Base-by-base conservation (phyloP, 2,797 vertebrate genomes). In the Girardinus metallicus region DNA sequence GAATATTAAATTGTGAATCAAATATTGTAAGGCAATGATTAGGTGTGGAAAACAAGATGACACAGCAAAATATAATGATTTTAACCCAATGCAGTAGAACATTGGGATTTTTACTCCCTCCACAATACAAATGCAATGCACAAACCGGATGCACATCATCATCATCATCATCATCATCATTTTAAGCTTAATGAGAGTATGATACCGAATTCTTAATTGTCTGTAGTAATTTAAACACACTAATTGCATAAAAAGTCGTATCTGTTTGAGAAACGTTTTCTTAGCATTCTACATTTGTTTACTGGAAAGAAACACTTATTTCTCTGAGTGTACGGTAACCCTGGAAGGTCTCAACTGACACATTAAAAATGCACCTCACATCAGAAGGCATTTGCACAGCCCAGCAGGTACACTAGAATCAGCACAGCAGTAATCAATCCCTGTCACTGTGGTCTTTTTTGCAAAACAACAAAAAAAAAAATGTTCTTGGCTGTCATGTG, bases 331-430 rank as follows among this genome's bases (percentile, higher is more conserved):
- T 75, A 23, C 60, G 74, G 75, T 82, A 83, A 89, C 81, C 88
- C 78, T 79, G 83, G 88, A 41, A 26, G 85, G 86, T 91, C 86
- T 81, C 75, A 75, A 81, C 79, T 83, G 90, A 91, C 90, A 89
- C 74, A 87, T 91, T 92, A 91, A 91, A 93, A 93, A 94, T 90
- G 91, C 90, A 80, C 53, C 87, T 83, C 83, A 79, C 82, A 82
- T 92, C 86, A 92, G 82, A 89, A 93, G 90, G 86, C 85, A 92
- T 94, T 94, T 93, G 91, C 93, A 92, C 88, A 91, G 88, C 80
- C 89, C 90, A 88, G 88, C 78, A 70, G 92, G 84, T 88, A 86
- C 76, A 83, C 71, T 84, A 81, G 85, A 92, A 91, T 88, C 82
- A 80, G 79, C 80, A 79, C 83, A 84, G 88, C 78, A 84, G 84